These are phyloP conservation scores for Oreortyx pictus DNA, from an alignment of 2,797 vertebrate species.

Conservation along the genomic window DNA sequence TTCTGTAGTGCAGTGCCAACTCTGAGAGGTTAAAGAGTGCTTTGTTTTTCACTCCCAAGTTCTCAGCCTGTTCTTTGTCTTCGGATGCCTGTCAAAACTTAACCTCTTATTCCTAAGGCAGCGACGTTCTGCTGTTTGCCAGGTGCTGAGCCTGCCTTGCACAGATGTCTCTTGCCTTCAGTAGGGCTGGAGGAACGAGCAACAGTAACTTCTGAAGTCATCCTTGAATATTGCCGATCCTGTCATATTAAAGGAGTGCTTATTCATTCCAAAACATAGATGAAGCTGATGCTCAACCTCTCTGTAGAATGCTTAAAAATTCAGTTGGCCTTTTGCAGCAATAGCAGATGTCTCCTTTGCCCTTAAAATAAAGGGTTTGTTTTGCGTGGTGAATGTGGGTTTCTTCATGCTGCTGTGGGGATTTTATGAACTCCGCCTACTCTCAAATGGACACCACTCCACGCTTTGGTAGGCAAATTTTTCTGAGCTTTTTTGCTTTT, in stretches of 20 bases:
- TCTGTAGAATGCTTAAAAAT: neutral
- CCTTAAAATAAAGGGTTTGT: neutral
- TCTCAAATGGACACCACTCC: neutral
- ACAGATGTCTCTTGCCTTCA: neutral
- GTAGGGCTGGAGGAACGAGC: neutral
- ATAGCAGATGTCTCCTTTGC: neutral
- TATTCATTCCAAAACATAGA: neutral
- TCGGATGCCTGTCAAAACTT: constrained; percentile 26
- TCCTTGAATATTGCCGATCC: neutral
- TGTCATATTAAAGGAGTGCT: neutral
- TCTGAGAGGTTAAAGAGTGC: constrained; percentile 2
- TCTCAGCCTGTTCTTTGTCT: constrained; percentile 23
- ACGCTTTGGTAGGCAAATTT: neutral
- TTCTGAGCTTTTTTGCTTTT: neutral
- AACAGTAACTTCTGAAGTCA: neutral
- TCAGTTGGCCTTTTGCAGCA: neutral
- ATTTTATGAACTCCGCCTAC: neutral
- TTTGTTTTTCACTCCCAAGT: constrained; percentile 25
- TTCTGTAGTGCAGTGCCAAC: constrained; percentile 24
- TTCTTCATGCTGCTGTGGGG: neutral
- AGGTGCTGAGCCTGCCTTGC: neutral
- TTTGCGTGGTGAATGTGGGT: neutral
- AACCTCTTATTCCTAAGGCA: constrained; percentile 2
- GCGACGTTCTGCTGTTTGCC: neutral
- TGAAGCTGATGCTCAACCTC: neutral